Base-by-base conservation (phyloP, 1,140 invertebrate genomes). In the Drosophila pallidifrons region DNA sequence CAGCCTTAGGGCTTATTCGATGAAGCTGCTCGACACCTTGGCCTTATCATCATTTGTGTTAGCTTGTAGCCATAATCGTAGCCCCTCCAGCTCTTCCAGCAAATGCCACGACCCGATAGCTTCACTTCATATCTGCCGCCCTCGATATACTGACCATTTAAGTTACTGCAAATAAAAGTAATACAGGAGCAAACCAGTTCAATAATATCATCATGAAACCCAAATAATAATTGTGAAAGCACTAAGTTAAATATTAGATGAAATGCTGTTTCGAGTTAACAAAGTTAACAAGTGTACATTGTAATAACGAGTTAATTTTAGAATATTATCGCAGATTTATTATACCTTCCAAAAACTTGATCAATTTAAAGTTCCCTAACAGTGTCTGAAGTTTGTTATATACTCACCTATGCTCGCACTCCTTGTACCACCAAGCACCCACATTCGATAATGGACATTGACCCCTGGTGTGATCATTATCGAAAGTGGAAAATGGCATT, bases 361-460 rank as follows among this genome's bases (percentile, higher is more conserved):
- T 25, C 20, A 25, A 25, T 3, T 25, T 25, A 25, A 13, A 10
- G 8, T 38, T 38, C 5, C 41, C 5, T 43, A 6, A 38, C 1
- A 38, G 35, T 38, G 35, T 10, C 10, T 38, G 3, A 43, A 43
- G n/a, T 4, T 2, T 13, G 5, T 13, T 10, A 1, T 38, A 10
- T 20, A 51, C 46, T 60, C 59, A 91, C 88, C 85, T 91, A 2
- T 80, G 74, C 15, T 91, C 72, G 15, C 92, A 93, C 8, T 75
- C 59, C 67, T 94, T 94, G 74, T 95, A 96, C 95, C 95, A 96
- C 94, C 95, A 95, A 4, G 94, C 95, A 2, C 94, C 95, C 41
- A 93, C 93, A 66, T 95, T 95, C 25, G 94, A 93, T 16, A 93
- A 79, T 0, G 96, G 96, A 89, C 96, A 97, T 20, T 95, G 94